Base-by-base conservation (phyloP, 2,797 vertebrate species). In the Channallabes apus region DNA sequence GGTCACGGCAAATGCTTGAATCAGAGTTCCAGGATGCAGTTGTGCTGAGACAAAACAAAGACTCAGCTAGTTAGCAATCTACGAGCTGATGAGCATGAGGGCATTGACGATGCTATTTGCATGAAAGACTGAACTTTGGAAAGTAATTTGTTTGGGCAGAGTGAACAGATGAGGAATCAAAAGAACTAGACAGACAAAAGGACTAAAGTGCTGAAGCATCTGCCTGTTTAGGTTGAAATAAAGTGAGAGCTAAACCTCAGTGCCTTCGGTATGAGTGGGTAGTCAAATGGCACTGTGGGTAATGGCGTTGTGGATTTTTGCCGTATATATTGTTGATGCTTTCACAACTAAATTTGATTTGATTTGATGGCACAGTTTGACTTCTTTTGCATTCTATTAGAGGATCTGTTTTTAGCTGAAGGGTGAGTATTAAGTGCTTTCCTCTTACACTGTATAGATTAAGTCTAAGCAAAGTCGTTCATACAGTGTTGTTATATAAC, bases 341-440 rank as follows among this genome's bases (percentile, higher is more conserved):
- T 51, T 73, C 24, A 15, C 24, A n/a, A 11, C 38, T 46, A 24
- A 41, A 32, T 69, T 22, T 24, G 8, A 71, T 6, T 3, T 38
- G 24, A 72, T 62, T 46, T 77, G 46, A 59, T 59, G 54, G 35
- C 61, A 77, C 32, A 67, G 32, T 14, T 81, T 75, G 22, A n/a
- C 14, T 69, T 41, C 59, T 59, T 82, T 62, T 41, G 32, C 24
- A 20, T 62, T 75, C 11, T 7, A 20, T 62, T 29, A 71, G n/a
- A 64, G 14, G 15, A 27, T 62, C 62, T 78, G 51, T 62, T 80
- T 71, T 78, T 61, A 73, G 59, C 68, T 73, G 67, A 85, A 56
- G 58, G 38, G 22, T 51, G 51, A 38, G 8, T 65, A 73, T 75
- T 41, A 72, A 72, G 58, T 6, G 5, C 51, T 85, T 71, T 54